Evolutionary conservation across 2,888 invertebrate species (phyloP), one percentile per base, ranked within the genome.

Genomic region (Craniophora ligustri): DNA sequence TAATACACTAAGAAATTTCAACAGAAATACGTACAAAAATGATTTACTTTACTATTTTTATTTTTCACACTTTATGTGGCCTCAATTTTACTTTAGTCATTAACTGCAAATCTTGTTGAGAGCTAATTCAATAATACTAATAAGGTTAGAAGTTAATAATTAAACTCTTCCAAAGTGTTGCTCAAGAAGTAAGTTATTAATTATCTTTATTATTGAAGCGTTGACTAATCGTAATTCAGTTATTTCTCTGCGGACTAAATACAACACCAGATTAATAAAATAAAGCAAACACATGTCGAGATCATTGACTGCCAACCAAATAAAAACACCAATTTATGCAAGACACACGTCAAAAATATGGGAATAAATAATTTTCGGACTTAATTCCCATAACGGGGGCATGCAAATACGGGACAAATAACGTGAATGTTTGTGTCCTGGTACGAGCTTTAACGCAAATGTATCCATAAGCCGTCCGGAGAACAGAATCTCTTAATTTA

Each of bases 401-500:
- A 79, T 74, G 75, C 76, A 81, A 82, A 83, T 75, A 82, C 73
- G 56, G 63, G 60, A 79, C 77, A 83, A 82, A 82, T 80, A 82
- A 74, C 71, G 49, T 35, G 53, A 45, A 48, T 51, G 50, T 59
- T 70, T 70, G 61, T 66, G 60, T 75, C 63, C 68, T 78, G 79
- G 67, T 70, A 73, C 79, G 79, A 82, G 85, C 78, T 88, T 86
- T 84, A 85, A 83, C 79, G 81, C 84, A 86, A 88, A 90, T 87
- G 88, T 89, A 87, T 88, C 80, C 78, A 78, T 89, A 90, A 91
- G 88, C 89, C 87, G 87, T 83, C 82, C 82, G 78, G 67, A 74
- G 79, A 79, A 82, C 76, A 75, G 87, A 91, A 92, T 92, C 92
- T 92, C 92, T 92, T 92, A 92, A 93, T 92, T 92, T 93, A 92